phyloP scores from a whole-genome alignment of 2,888 invertebrate genomes.

The Diarsia mendica region DNA sequence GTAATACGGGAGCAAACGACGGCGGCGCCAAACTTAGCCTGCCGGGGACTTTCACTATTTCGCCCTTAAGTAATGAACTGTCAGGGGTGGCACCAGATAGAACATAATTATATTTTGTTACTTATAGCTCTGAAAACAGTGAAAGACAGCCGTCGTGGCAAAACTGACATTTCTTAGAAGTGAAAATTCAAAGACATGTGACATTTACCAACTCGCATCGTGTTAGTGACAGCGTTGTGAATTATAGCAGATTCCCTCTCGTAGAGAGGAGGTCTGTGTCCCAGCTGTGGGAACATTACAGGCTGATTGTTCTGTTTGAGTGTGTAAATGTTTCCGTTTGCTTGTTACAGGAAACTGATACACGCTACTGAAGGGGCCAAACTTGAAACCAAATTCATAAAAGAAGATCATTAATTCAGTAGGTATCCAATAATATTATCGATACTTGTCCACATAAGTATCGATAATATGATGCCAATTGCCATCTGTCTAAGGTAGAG shows the following conservation, averaged over 20 bases:
- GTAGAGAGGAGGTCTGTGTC: not conserved
- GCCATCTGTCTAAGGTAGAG: too few species aligned
- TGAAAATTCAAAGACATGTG: not conserved
- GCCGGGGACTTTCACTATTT: slow-evolving; percentile 41
- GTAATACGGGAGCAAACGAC: slow-evolving; percentile 31
- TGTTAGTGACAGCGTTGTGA: not conserved
- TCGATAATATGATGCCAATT: too few species aligned
- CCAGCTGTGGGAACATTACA: not conserved
- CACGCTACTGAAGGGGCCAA: not conserved
- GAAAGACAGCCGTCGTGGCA: not conserved
- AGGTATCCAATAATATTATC: too few species aligned
- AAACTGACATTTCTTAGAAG: not conserved
- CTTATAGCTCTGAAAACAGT: not conserved
- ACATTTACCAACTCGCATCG: not conserved
- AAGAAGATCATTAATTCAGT: too few species aligned
- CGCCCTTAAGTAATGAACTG: slow-evolving; percentile 57
- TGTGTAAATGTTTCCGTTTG: not conserved
- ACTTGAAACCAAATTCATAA: not conserved
- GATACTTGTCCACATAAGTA: too few species aligned
- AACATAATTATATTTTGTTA: not conserved
- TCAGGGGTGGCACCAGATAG: slow-evolving; percentile 38
- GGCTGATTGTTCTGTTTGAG: not conserved
- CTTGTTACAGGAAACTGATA: not conserved
- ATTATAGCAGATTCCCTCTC: too few species aligned
- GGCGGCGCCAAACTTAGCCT: slow-evolving; percentile 47